Evolutionary conservation across 2,888 invertebrate genomes (phyloP).

Genomic region (Drosophila macrothrix): DNA sequence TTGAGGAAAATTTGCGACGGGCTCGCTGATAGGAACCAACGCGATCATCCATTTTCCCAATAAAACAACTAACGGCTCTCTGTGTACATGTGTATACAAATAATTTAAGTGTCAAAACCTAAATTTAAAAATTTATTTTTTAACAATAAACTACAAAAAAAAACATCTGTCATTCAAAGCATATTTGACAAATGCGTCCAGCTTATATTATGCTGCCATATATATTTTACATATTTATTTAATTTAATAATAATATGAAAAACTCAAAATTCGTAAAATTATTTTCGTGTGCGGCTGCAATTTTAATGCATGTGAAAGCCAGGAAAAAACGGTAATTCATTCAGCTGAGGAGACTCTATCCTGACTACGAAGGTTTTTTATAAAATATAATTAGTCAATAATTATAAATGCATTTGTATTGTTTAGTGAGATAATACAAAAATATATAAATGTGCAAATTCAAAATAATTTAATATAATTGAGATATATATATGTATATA

Average conservation of each 20-base stretch:
- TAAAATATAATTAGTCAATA: neutral
- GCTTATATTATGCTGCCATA: neutral
- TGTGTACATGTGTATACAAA: slow-evolving; percentile 8
- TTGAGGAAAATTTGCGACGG: slow-evolving; percentile 64
- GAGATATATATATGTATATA: neutral
- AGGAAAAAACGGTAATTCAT: no score
- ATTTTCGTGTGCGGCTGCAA: no score
- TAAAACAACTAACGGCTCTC: neutral
- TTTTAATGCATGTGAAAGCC: no score
- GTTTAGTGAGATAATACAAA: neutral
- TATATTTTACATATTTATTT: neutral
- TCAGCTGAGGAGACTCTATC: neutral
- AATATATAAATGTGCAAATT: neutral
- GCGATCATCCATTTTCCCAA: slow-evolving; percentile 24
- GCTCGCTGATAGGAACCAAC: slow-evolving; percentile 50
- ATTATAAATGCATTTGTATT: no score
- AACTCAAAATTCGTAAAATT: no score
- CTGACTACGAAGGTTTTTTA: neutral
- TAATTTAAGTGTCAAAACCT: slow-evolving; percentile 13
- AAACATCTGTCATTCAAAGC: slow-evolving; percentile 9
- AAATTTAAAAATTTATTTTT: neutral
- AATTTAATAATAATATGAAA: no score
- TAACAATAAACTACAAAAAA: neutral
- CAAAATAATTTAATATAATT: neutral
- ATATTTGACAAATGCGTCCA: neutral